Base-by-base conservation (phyloP, 1,140 invertebrate species). In the Trinorchestia longiramus region DNA sequence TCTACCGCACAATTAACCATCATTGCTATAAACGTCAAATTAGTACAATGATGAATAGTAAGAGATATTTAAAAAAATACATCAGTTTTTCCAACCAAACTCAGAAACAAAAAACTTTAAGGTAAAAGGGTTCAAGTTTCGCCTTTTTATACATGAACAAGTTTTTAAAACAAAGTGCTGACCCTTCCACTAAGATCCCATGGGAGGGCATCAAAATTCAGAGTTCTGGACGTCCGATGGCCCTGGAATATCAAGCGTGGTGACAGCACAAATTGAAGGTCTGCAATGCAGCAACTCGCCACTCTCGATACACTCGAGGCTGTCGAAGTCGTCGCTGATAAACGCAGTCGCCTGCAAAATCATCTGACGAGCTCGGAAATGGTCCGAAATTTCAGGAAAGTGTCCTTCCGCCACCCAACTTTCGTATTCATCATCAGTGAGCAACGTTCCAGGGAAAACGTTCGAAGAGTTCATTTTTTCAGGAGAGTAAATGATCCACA, bases 291-390 rank as follows among this genome's bases (percentile, higher is more conserved):
- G 62, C 62, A 77, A 36, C 62, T 77, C 62, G 62, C 8, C 62
- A 36, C 28, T 11, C 62, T 36, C 62, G 62, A 77, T 36, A 19
- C 62, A 77, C 11, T 77, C 62, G 62, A 77, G 15, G 62, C 28
- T 36, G 62, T 77, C 62, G 62, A 77, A 77, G 62, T 77, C 11
- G 15, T 77, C 62, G 1, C 28, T 77, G 62, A 77, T 77, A 77
- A 77, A 77, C 62, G 11, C 62, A 77, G 62, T 28, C 62, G 62
- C 62, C 62, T 77, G 62, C 15, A 77, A 77, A 77, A 77, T 77
- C 62, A 77, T 77, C 62, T 77, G 62, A 77, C 62, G 62, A 77
- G 62, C 62, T 77, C 62, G 62, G 62, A 77, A 77, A 77, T 77
- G 62, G 62, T 77, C 11, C 28, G 62, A 77, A 19, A 77, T 77